phyloP scores from a whole-genome alignment of 2,113 vertebrate genomes.

The Mola mola region DNA sequence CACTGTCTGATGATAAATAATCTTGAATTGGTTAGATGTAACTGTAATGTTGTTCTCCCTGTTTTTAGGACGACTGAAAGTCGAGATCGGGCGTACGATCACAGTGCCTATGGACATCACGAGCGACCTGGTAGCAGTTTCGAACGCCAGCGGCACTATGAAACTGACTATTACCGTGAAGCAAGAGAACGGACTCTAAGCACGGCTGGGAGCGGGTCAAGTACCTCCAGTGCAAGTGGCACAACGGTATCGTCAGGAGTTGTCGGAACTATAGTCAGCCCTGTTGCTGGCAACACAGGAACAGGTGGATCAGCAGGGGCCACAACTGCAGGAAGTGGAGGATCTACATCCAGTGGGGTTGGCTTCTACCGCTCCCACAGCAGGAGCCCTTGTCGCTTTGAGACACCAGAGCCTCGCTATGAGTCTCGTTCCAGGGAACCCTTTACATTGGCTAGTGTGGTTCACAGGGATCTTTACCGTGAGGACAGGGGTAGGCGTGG shows the following conservation, averaged over 20 bases:
- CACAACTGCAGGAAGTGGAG: constrained; percentile 64
- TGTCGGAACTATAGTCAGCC: constrained; percentile 76
- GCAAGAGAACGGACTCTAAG: constrained; percentile 93
- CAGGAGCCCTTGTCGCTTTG: constrained; percentile 96
- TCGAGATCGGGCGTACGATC: constrained; percentile 97
- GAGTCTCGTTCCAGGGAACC: constrained; percentile 93
- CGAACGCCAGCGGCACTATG: constrained; percentile 97
- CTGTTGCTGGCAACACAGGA: constrained; percentile 81
- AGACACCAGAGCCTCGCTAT: constrained; percentile 93
- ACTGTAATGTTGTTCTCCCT: constrained; percentile 63
- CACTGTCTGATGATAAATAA: constrained; percentile 31
- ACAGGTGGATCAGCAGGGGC: constrained; percentile 75
- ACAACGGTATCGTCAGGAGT: constrained; percentile 81
- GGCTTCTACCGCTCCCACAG: constrained; percentile 96
- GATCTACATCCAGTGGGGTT: constrained; percentile 73
- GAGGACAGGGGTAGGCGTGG: constrained; percentile 91
- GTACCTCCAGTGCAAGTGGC: constrained; percentile 63
- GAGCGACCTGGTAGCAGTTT: constrained; percentile 95
- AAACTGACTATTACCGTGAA: constrained; percentile 97
- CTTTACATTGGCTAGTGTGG: constrained; percentile 95
- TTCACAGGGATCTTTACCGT: constrained; percentile 97
- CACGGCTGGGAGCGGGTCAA: constrained; percentile 67
- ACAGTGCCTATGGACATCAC: constrained; percentile 99
- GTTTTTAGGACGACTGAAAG: constrained; percentile 91
- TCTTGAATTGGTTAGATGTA: constrained; percentile 1